phyloP scores from a whole-genome alignment of 2,113 vertebrate genomes.

The Cynoglossus semilaevis region DNA sequence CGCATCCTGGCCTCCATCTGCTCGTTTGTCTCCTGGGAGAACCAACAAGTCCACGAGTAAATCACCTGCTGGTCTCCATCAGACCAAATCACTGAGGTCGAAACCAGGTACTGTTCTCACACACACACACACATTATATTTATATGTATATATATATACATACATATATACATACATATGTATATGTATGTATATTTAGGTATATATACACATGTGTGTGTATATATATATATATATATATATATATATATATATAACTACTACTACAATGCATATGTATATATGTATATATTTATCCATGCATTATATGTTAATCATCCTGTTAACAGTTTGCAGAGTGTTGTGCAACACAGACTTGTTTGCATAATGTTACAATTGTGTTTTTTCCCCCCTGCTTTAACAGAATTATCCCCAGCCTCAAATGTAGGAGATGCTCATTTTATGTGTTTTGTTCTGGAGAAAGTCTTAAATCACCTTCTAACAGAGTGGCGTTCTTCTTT shows the following conservation, averaged over 20 bases:
- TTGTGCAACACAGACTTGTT: not conserved
- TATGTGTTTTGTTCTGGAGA: slow-evolving; percentile 1
- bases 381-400: slow-evolving; percentile 3
- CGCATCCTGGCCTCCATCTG: slow-evolving; percentile 7
- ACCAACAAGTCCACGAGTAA: slow-evolving; percentile 10
- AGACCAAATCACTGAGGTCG: slow-evolving; percentile 24
- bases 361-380: slow-evolving; percentile 2
- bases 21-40: slow-evolving; percentile 24
- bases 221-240: too few species aligned
- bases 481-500: slow-evolving; percentile 9
- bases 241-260: too few species aligned
- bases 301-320: not conserved
- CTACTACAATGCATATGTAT: too few species aligned
- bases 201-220: too few species aligned
- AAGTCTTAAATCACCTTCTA: slow-evolving; percentile 8
- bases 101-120: slow-evolving; percentile 42
- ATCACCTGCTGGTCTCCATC: slow-evolving; percentile 2
- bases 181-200: too few species aligned
- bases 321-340: not conserved
- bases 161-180: too few species aligned
- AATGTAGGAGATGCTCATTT: slow-evolving; percentile 1
- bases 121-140: too few species aligned
- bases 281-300: too few species aligned
- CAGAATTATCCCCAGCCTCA: slow-evolving; percentile 8
- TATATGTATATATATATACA: too few species aligned